Evolutionary conservation across 1,140 invertebrate genomes (phyloP).

Genomic region (Megalopta genalis): DNA sequence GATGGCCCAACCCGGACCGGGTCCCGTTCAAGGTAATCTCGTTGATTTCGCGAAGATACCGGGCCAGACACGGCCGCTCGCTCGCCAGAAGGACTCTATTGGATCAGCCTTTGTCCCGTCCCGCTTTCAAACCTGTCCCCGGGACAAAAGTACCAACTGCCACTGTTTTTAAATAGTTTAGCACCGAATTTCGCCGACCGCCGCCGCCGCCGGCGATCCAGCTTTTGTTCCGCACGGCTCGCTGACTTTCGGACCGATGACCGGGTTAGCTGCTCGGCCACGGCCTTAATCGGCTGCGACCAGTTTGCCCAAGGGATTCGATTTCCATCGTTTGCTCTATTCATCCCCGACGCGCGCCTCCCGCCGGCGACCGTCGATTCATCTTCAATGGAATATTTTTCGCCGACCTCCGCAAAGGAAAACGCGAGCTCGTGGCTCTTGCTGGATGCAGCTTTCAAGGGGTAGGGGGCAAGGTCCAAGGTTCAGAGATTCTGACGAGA

Average conservation of each 20-base stretch:
- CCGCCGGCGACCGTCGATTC: too few relatives aligned
- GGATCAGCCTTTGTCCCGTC: constrained; percentile 59
- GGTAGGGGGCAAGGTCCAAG: too few relatives aligned
- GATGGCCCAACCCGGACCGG: constrained; percentile 38
- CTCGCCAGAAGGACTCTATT: constrained; percentile 53
- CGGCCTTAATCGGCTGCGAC: not conserved
- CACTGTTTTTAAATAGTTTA: constrained; percentile 43
- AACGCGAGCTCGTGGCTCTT: too few relatives aligned
- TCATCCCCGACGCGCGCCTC: too few relatives aligned
- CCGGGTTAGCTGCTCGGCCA: not conserved
- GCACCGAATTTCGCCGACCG: not conserved
- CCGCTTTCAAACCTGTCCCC: constrained; percentile 45
- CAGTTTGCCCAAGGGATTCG: too few relatives aligned
- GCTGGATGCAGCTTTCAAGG: too few relatives aligned
- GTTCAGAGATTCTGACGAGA: too few relatives aligned
- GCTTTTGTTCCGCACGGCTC: constrained; percentile 9
- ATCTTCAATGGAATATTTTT: too few relatives aligned
- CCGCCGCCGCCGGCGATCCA: not conserved
- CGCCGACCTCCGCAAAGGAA: too few relatives aligned
- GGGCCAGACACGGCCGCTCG: constrained; percentile 41
- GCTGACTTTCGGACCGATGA: not conserved
- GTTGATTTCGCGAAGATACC: constrained; percentile 63
- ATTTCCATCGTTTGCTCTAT: too few relatives aligned
- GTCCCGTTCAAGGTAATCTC: constrained; percentile 59
- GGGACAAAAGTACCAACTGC: constrained; percentile 61